These are phyloP conservation scores for Gnathonemus echidnorhynchus DNA, from an alignment of 2,113 vertebrate genomes.

Conservation along the genomic window DNA sequence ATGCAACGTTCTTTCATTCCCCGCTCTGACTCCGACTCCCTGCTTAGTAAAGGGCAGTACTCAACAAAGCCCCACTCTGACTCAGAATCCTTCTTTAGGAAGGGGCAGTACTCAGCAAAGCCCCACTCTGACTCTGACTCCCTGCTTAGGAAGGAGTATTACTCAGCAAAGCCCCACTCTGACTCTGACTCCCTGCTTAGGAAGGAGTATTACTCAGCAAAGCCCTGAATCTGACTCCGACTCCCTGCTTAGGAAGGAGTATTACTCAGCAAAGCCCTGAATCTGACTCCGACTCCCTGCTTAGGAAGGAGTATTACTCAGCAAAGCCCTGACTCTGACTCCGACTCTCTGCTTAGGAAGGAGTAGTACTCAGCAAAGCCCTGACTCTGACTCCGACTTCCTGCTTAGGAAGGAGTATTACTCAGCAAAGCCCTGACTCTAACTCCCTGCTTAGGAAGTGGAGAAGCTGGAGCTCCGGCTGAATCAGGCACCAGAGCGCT, in stretches of 20 bases:
- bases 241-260: neutral
- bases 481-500: slow-evolving; percentile 79
- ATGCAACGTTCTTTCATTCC: neutral
- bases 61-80: neutral
- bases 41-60: neutral
- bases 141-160: too few relatives aligned
- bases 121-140: too few relatives aligned
- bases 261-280: too few relatives aligned
- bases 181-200: too few relatives aligned
- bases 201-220: neutral
- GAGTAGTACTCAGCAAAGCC: neutral
- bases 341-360: neutral
- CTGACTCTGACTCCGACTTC: neutral
- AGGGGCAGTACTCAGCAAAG: too few relatives aligned
- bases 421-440: neutral
- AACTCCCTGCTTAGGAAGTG: slow-evolving; percentile 70
- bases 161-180: too few relatives aligned
- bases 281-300: too few relatives aligned
- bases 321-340: neutral
- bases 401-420: slow-evolving; percentile 64
- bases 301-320: too few relatives aligned
- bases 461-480: slow-evolving; percentile 82
- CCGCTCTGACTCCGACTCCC: neutral
- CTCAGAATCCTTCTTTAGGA: neutral
- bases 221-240: neutral